Evolutionary conservation across 1,140 invertebrate genomes (phyloP), one percentile per base, ranked within the genome.

Genomic region (Drosophila obscura): DNA sequence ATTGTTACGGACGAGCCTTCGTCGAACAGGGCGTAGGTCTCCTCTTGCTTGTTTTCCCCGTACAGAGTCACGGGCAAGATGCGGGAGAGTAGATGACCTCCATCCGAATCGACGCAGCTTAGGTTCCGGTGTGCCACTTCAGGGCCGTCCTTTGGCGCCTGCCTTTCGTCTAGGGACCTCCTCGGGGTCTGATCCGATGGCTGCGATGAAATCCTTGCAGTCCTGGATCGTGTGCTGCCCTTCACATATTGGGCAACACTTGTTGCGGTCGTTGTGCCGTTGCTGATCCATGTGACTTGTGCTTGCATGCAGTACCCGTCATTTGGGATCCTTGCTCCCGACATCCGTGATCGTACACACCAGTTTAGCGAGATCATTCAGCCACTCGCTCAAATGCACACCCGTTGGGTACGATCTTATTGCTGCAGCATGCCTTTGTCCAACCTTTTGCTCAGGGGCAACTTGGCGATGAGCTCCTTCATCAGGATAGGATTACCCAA

Each of bases 381-480:
- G 6, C 39, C 44, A 9, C 13, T 24, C 9, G 44, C 39, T 62
- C 15, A 45, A 16, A 4, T 62, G 49, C 4, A 45, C 24, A 2
- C 53, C 39, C 16, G 41, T 45, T 13, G 60, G 49, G 43, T 56
- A 49, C 1, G 19, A 28, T 39, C n/a, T n/a, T 22, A 39, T 6
- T 22, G 9, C 13, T 3, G 16, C 26, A 13, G 31, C 57, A 9
- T 60, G 31, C n/a, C 22, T 50, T 22, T 43, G 5, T 52, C 48
- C 59, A 61, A 24, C 22, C 53, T 44, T 22, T 56, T 44, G 15
- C 9, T 44, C 1, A 57, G 3, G 1, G n/a, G 19, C 45, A 50
- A 13, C 39, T 53, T 62, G 39, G 11, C 24, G 1, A 62, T 44
- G 39, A 62, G 39, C 24, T 44, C 31, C 22, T 60, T 22, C 46